Base-by-base conservation (phyloP, 2,797 vertebrate genomes). In the Strix occidentalis region DNA sequence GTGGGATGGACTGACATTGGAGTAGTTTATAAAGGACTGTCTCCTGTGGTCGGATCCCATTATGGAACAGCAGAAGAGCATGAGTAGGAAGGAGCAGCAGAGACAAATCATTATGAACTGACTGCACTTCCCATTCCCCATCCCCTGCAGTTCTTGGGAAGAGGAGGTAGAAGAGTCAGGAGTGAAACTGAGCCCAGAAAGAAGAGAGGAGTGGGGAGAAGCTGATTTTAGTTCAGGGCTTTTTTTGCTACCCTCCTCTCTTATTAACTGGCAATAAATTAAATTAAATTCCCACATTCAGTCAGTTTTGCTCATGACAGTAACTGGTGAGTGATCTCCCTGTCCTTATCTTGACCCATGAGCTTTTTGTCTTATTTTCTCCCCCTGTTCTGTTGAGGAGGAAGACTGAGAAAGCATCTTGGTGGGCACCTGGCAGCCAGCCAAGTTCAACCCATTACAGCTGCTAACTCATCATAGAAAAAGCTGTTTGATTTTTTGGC, bases 101-200 rank as follows among this genome's bases (percentile, higher is more conserved):
- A 25, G 43, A 50, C 0, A 3, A 76, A 11, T 3, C 13, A 9
- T 51, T 31, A 51, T 0, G 1, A 46, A 46, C 45, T 46, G 45
- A 46, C 45, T 46, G 45, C 9, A 46, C 11, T 10, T 20, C 45
- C 19, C 16, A 6, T 61, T 77, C 12, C 15, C 3, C 37, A 69
- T 45, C 15, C 28, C 4, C 19, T 60, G n/a, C 12, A 28, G 28
- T 11, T 10, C 23, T 18, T 1, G 1, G 15, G 11, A 26, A 12
- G 24, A 60, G 19, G 23, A 46, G n/a, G 17, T 6, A 69, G 64
- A 69, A 61, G 4, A 33, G 4, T 61, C 18, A 53, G 46, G 12
- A 11, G 3, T 33, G 8, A 53, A 68, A 28, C 1, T 43, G 33
- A 77, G 14, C 45, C 45, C 19, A 20, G 45, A 46, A 46, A 46